phyloP scores from a whole-genome alignment of 2,888 invertebrate species.

The Tortricodes alternella region DNA sequence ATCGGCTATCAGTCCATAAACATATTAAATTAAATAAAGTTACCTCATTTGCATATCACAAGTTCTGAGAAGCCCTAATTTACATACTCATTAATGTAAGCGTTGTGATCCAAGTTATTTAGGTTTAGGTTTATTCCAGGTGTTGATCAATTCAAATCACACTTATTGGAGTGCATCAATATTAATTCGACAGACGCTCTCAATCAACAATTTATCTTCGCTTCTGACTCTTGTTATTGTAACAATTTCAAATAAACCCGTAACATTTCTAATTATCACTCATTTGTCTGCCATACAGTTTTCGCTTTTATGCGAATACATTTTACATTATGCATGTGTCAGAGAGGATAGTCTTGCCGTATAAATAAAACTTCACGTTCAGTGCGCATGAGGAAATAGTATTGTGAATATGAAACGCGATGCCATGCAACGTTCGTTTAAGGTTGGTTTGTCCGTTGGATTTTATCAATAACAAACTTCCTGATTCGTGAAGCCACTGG shows the following conservation, averaged over 20 bases:
- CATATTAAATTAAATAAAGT: too few species aligned
- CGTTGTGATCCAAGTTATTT: too few species aligned
- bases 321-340: constrained; percentile 4
- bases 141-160: constrained; percentile 6
- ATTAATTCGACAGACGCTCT: constrained; percentile 20
- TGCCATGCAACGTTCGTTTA: not conserved
- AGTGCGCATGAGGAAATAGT: not conserved
- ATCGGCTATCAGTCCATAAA: too few species aligned
- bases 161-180: constrained; percentile 24
- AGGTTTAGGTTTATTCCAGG: not conserved
- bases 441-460: not conserved
- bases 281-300: constrained; percentile 5
- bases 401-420: not conserved
- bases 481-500: not conserved
- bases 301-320: constrained; percentile 22
- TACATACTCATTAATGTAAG: too few species aligned
- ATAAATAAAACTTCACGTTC: not conserved
- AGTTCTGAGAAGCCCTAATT: too few species aligned
- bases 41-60: too few species aligned
- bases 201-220: constrained; percentile 23
- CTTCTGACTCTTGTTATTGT: constrained; percentile 10
- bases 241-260: constrained; percentile 8
- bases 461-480: not conserved
- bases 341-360: constrained; percentile 5
- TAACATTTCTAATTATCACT: constrained; percentile 12